phyloP scores from a whole-genome alignment of 2,888 invertebrate species.

The Gastrophysa polygoni region DNA sequence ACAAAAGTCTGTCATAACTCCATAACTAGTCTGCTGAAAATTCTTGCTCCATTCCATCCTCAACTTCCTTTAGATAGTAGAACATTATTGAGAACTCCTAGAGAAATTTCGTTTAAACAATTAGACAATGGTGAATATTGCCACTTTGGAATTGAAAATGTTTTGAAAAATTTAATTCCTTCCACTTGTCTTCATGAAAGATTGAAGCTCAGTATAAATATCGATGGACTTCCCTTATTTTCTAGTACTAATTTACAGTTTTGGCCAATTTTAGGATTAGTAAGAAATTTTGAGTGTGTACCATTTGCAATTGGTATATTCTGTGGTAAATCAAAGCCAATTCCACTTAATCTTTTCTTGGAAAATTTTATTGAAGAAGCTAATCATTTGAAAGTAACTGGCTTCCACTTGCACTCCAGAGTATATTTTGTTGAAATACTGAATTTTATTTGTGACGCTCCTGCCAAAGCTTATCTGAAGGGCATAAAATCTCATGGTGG shows the following conservation, averaged over 20 bases:
- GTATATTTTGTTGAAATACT: constrained; percentile 12
- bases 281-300: constrained; percentile 1
- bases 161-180: constrained; percentile 2
- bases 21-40: constrained; percentile 12
- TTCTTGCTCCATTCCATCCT: constrained; percentile 6
- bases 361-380: constrained; percentile 11
- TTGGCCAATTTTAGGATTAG: not conserved
- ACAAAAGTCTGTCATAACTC: constrained; percentile 10
- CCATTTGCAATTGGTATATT: constrained; percentile 11
- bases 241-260: constrained; percentile 5
- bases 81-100: constrained; percentile 8
- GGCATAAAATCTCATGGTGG: constrained; percentile 18
- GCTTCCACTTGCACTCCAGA: not conserved
- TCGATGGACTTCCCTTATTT: constrained; percentile 7
- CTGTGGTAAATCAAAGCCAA: constrained; percentile 3
- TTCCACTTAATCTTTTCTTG: constrained; percentile 7
- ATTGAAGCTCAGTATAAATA: constrained; percentile 9
- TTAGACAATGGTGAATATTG: constrained; percentile 15
- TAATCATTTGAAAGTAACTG: constrained; percentile 1
- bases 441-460: constrained; percentile 20
- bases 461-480: constrained; percentile 17
- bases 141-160: constrained; percentile 13
- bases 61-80: constrained; percentile 15
- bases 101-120: not conserved
- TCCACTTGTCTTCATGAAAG: not conserved